Evolutionary conservation across 2,888 invertebrate species (phyloP), one percentile per base, ranked within the genome.

Genomic region (Dolichomitus sp.): DNA sequence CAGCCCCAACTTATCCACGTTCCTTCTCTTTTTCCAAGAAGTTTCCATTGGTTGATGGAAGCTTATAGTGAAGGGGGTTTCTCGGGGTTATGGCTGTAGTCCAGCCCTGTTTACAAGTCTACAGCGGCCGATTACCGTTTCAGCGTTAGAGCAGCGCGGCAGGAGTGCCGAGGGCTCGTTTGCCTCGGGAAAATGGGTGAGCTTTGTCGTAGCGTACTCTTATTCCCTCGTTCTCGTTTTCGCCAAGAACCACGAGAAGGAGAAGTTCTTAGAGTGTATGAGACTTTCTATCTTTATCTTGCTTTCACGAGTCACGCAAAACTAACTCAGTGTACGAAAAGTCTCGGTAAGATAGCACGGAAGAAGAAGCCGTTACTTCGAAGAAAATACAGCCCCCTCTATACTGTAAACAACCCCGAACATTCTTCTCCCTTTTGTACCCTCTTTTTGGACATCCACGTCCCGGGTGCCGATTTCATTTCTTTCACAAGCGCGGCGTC

Each of bases 401-500:
- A 9, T 12, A 45, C 17, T 40, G 27, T 69, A n/a, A 42, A 61
- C 48, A 54, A 17, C 52, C 72, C 59, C 59, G 1, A 33, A 69
- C 42, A 59, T 59, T 73, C 65, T 70, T 65, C 77, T 78, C 80
- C 80, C 80, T 79, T 59, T 69, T 75, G 6, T 37, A 66, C 68
- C 84, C 81, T 61, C 76, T 17, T 59, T 42, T 45, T 45, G 63
- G 54, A 37, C 40, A 50, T 63, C 45, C 19, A 14, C 52, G 45
- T 73, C 70, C 75, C 85, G 72, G 72, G 84, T 87, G 88, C 91
- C 92, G 92, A 93, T 92, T 93, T 91, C 90, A 92, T 93, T 93
- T 91, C 90, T 91, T 90, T 91, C 91, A 89, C 90, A 90, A 91
- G 85, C 87, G 91, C 92, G 89, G 88, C 92, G 93, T 93, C 92